Evolutionary conservation across 1,140 invertebrate species (phyloP), one percentile per base, ranked within the genome.

Genomic region (Calosoma granatense): DNA sequence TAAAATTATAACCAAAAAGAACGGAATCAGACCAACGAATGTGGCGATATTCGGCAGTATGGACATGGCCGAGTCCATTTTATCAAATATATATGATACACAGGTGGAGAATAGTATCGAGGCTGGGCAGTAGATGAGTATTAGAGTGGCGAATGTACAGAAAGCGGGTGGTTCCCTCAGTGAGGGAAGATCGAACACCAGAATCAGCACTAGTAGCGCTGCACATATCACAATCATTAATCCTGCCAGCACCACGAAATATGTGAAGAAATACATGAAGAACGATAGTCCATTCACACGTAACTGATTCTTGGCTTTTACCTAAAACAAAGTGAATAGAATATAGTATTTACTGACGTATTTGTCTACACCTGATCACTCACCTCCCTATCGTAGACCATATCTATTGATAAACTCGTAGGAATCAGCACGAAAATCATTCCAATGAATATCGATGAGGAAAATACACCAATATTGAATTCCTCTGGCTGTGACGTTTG

Each of bases 321-420:
- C 85, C 88, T 92, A 75, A 56, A 81, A 78, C 41, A 62, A 56
- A 64, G 51, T 17, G 43, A 36, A 56, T 20, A 54, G 17, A 56
- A 57, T 19, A 23, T 78, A 43, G 61, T 56, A 64, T 36, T 52
- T 56, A 53, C n/a, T 47, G 21, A 53, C 22, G 55, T 20, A 54
- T n/a, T 54, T 54, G n/a, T n/a, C n/a, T n/a, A n/a, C n/a, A n/a
- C n/a, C n/a, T n/a, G 20, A 52, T 51, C 26, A 63, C 62, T 70
- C 74, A 92, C 90, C 79, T 92, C 86, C 70, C 88, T 76, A 73
- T 92, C 90, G 64, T 87, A 83, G 1, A 92, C 88, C 72, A 91
- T 82, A 56, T 89, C 86, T n/a, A 88, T 81, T 11, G 83, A 84
- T 60, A 92, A 74, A 26, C 83, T 85, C 52, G 88, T 81, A 0